Percentiles rank a stretch among this genome's conserved stretches.
Conservation (phyloP, 2,113 vertebrate genomes). For the Ciconia stormi region DNA sequence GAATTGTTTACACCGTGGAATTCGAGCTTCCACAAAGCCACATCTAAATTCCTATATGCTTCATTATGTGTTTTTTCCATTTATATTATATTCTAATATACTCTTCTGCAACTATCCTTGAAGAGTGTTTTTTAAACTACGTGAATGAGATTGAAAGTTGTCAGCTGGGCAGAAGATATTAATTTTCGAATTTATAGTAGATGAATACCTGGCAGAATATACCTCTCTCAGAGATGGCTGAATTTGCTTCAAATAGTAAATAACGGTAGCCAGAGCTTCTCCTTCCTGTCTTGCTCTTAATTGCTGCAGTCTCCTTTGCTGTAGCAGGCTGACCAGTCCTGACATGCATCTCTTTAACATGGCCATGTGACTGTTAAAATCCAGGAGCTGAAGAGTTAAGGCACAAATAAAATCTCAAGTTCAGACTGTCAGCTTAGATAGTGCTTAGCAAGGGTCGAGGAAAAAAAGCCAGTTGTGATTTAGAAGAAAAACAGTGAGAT, state of each 20-base stretch:
- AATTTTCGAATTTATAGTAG: neutral
- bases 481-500: slow-evolving; percentile 75
- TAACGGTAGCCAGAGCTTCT: neutral
- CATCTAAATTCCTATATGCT: no score
- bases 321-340: neutral
- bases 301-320: neutral
- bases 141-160: neutral
- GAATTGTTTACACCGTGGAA: neutral
- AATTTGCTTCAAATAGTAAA: neutral
- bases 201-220: neutral
- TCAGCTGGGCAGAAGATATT: neutral
- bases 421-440: slow-evolving; percentile 52
- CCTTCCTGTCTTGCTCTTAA: neutral
- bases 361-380: neutral
- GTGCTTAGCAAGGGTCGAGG: slow-evolving; percentile 61
- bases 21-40: neutral
- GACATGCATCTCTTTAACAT: neutral
- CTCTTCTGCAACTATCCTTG: neutral
- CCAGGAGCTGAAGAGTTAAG: slow-evolving; percentile 51
- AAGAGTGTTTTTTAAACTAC: neutral
- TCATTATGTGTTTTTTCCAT: neutral
- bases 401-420: slow-evolving; percentile 43
- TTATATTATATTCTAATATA: neutral
- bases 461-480: slow-evolving; percentile 72
- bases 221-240: neutral